These are phyloP conservation scores for Hylomyscus alleni DNA, from an alignment of 2,797 vertebrate species.

Conservation along the genomic window DNA sequence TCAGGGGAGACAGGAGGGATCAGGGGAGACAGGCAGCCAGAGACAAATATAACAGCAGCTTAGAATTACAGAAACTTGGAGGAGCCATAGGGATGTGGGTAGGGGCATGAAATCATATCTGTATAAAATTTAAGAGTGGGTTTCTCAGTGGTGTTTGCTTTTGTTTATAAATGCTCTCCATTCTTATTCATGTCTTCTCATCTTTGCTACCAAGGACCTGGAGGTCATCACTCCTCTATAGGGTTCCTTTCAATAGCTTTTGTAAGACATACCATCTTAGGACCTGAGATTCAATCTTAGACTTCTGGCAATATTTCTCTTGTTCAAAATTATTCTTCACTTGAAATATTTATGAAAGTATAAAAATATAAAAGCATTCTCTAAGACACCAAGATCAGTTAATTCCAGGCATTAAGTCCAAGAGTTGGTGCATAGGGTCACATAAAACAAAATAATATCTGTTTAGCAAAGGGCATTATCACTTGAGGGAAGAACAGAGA, in stretches of 20 bases:
- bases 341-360: constrained; percentile 1
- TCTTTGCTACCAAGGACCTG: not conserved
- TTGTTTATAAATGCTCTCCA: not conserved
- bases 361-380: not conserved
- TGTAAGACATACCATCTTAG: not conserved
- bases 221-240: not conserved
- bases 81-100: not conserved
- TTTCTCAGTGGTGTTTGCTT: not conserved
- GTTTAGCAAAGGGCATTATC: not conserved
- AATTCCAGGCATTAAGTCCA: not conserved
- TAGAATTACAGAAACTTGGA: not conserved
- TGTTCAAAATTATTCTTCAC: not conserved
- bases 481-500: not conserved
- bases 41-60: not conserved
- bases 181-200: not conserved
- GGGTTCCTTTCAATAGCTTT: not conserved
- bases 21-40: not conserved
- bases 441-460: not conserved
- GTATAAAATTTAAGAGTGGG: not conserved
- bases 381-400: not conserved
- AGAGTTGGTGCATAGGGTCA: not conserved
- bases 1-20: too few relatives aligned
- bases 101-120: not conserved
- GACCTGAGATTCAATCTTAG: not conserved
- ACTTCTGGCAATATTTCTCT: not conserved